Evolutionary conservation across 2,113 vertebrate species (phyloP).

Genomic region (Pseudopipra pipra): DNA sequence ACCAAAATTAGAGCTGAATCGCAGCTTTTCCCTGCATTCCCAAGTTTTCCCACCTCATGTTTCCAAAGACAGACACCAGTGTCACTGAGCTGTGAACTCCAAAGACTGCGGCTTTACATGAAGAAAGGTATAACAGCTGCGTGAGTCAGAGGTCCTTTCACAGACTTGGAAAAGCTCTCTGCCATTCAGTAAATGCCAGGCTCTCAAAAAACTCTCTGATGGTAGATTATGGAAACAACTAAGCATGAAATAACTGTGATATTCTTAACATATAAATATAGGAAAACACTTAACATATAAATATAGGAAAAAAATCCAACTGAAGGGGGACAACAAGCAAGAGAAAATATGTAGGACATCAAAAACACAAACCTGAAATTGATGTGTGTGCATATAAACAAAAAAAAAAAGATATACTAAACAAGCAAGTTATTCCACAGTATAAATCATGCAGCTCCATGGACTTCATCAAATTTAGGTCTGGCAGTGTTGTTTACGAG

Average conservation of each 20-base stretch:
- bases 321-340: neutral
- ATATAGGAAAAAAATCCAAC: neutral
- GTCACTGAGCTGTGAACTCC: neutral
- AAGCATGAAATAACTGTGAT: neutral
- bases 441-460: neutral
- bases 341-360: neutral
- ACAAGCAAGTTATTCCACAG: neutral
- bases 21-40: neutral
- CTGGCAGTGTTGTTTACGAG: neutral
- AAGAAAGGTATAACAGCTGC: neutral
- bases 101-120: neutral
- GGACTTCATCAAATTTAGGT: neutral
- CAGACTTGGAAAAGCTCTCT: neutral
- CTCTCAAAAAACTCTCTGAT: neutral
- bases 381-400: neutral
- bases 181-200: neutral
- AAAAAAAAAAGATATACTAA: neutral
- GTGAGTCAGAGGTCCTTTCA: neutral
- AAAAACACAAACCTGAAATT: neutral
- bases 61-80: neutral
- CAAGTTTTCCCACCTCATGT: neutral
- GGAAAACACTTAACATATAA: neutral
- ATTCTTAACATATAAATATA: neutral
- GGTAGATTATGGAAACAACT: neutral
- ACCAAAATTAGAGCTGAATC: neutral